These are phyloP conservation scores for Saccopteryx bilineata DNA, from an alignment of 2,113 vertebrate species.

Conservation along the genomic window DNA sequence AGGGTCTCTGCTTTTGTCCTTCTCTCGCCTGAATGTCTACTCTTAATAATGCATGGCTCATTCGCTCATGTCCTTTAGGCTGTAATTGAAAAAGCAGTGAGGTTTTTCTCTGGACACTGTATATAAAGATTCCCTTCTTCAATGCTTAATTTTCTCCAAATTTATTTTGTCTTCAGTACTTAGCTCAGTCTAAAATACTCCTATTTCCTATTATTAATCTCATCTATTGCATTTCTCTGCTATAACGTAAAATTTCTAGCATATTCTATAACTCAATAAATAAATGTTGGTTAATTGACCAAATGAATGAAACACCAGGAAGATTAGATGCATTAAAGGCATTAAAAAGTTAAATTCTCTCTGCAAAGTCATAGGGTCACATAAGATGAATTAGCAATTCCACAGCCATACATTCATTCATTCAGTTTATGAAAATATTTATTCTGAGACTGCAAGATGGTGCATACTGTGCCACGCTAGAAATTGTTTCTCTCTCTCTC, in stretches of 20 bases:
- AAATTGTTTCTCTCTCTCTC: neutral
- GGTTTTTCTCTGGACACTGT: neutral
- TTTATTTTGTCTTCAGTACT: slow-evolving; percentile 3
- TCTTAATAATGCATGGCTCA: neutral
- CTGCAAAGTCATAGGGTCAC: neutral
- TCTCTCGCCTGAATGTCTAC: neutral
- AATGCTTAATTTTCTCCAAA: neutral
- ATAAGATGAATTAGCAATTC: neutral
- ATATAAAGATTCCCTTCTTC: neutral
- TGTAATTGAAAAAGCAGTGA: neutral
- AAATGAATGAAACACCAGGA: neutral
- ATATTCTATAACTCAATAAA: neutral
- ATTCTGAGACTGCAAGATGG: neutral
- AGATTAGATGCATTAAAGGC: neutral
- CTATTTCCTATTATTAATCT: neutral
- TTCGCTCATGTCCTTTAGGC: neutral
- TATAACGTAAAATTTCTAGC: neutral
- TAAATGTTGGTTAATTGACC: neutral
- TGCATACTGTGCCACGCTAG: neutral
- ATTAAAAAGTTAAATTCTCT: neutral
- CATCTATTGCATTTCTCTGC: neutral
- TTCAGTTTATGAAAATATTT: neutral
- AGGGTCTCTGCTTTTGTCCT: neutral
- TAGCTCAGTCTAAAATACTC: neutral
- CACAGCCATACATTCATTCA: neutral